Evolutionary conservation across 1,140 invertebrate species (phyloP), one percentile per base, ranked within the genome.

Genomic region (Drosophila subpulchrella): DNA sequence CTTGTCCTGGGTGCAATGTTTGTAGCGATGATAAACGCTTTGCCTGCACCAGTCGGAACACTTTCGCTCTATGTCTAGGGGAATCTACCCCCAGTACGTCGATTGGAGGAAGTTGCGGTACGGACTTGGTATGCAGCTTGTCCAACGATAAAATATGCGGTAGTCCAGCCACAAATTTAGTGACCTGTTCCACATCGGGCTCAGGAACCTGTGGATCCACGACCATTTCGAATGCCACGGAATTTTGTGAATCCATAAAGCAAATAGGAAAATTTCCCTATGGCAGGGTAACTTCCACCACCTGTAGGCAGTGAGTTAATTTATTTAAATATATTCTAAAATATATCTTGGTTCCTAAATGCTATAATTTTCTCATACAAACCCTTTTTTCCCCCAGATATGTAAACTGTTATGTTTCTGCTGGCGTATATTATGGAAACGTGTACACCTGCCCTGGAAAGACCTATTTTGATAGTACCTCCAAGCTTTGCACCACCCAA

Each of bases 251-350:
- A 13, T 4, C n/a, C 0, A 3, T 76, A 0, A 34, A 60, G n/a
- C 6, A 51, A 42, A 7, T 17, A 0, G 81, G 81, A 42, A 51
- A 62, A 24, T 84, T 67, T 80, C 81, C 81, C n/a, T 76, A 80
- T 20, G 81, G 81, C 15, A 30, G 15, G 0, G 3, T 12, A 12
- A 24, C 41, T 4, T n/a, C 44, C 7, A 84, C 60, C 30, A 76
- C 72, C 2, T 84, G 81, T 61, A 62, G 13, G 32, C 76, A 80
- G 81, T 84, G 13, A 79, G 72, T 61, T 8, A 1, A 3, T 7
- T 3, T 12, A 0, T 27, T 4, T 27, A 27, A 1, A 27, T 2
- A n/a, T 34, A 1, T 20, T 20, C 2, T 1, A 20, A 20, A 20
- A 20, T 20, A 20, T 20, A 20, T 20, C 2, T 20, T 2, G 20